A percentile compares a stretch with the other conserved stretches of the same genome.
phyloP scores from a whole-genome alignment of 2,113 vertebrate species.

The Cercopithecus mona region DNA sequence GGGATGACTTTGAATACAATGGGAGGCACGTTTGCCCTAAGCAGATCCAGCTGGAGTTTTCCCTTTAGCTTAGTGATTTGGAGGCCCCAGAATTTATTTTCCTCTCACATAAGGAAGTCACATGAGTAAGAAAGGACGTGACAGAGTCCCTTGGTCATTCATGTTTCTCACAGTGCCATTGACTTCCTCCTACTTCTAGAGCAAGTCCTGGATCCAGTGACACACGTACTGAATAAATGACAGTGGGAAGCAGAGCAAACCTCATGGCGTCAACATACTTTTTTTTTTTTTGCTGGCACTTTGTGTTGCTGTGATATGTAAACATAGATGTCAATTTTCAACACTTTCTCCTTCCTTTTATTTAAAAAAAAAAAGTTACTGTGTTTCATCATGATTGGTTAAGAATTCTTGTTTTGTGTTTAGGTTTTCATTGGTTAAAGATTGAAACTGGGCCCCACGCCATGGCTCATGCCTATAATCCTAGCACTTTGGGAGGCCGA shows the following conservation, averaged over 20 bases:
- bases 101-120: not conserved
- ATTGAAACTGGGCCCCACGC: too few relatives aligned
- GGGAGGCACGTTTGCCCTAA: too few relatives aligned
- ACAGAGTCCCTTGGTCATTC: not conserved
- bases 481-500: too few relatives aligned
- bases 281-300: not conserved
- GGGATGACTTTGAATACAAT: too few relatives aligned
- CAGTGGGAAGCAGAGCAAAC: not conserved
- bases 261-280: not conserved
- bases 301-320: not conserved
- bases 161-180: not conserved
- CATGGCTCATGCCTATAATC: too few relatives aligned
- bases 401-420: not conserved
- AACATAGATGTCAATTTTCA: not conserved
- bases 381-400: not conserved
- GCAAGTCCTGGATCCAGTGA: not conserved
- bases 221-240: rapidly evolving
- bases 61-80: too few relatives aligned
- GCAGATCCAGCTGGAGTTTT: too few relatives aligned
- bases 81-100: too few relatives aligned
- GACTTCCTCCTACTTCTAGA: not conserved
- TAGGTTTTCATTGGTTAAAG: not conserved
- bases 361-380: not conserved
- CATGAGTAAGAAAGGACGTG: rapidly evolving
- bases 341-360: not conserved